Evolutionary conservation across 2,888 invertebrate species (phyloP), one percentile per base, ranked within the genome.

Genomic region (Orgyia antiqua): DNA sequence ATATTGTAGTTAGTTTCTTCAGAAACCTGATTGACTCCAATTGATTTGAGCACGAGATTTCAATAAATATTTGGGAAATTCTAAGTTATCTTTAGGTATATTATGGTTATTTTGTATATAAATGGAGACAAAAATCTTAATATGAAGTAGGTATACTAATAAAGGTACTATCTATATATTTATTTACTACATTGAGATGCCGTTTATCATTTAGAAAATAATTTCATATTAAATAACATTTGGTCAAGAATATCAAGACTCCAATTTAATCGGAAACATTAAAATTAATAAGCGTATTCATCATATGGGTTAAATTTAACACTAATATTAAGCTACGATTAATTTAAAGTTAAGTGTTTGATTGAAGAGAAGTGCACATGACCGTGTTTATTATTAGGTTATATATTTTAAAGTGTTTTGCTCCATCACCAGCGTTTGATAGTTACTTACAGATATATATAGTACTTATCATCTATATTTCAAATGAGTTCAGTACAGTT

Each of bases 211-310:
- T 62, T 73, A 73, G 71, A 79, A 77, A 74, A 74, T 67, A 68
- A 72, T 72, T 76, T 74, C 64, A 72, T 64, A 69, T 72, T 68
- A 68, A 72, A 77, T 78, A 82, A 79, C 76, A 74, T 73, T 84
- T 83, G 86, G 84, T 86, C 84, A 74, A 77, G 73, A 84, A 82
- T 86, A 83, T 84, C 78, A 76, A 79, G 73, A 74, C 59, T 78
- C 83, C 82, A 82, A 82, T 86, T 77, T 74, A 57, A 83, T 83
- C 83, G 82, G 84, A 84, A 79, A 79, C 65, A 79, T 83, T 84
- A 84, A 83, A 83, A 83, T 84, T 86, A 86, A 84, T 86, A 86
- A 86, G 86, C 86, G 86, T 86, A 84, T 80, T 77, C 73, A 76
- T 82, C 70, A 82, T 82, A 77, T 74, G 76, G 80, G 72, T 78